Evolutionary conservation across 2,113 vertebrate genomes (phyloP).

Genomic region (Acrocephalus kingi): DNA sequence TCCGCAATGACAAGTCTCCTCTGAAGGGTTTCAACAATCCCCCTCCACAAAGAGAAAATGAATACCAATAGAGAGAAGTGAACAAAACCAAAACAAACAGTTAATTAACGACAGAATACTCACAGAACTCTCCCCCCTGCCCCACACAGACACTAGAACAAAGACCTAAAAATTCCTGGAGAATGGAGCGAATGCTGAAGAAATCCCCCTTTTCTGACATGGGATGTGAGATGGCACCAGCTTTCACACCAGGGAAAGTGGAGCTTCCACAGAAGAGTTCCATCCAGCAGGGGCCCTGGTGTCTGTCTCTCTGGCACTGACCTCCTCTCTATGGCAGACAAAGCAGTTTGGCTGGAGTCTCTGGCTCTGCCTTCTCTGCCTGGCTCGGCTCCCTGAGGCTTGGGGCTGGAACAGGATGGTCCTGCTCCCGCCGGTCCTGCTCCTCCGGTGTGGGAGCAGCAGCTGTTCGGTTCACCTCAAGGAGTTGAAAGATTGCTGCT

Average conservation of each 20-base stretch:
- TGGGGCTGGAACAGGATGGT: not conserved
- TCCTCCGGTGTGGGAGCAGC: not conserved
- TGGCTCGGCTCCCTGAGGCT: not conserved
- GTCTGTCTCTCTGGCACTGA: not conserved
- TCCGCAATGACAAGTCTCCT: not conserved
- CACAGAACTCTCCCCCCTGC: not conserved
- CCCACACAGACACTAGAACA: not conserved
- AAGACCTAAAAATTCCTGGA: not conserved
- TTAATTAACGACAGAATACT: not conserved
- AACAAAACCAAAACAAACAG: not conserved
- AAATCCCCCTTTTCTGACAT: not conserved
- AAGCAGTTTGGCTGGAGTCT: not conserved
- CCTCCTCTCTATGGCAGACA: not conserved
- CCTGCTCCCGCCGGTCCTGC: rapidly evolving
- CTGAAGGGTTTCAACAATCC: not conserved
- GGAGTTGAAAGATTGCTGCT: not conserved
- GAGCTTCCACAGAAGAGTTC: not conserved
- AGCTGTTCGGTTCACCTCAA: not conserved
- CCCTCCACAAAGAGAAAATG: not conserved
- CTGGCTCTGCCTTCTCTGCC: not conserved
- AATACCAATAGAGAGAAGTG: not conserved
- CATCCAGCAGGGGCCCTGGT: not conserved
- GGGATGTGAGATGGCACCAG: not conserved
- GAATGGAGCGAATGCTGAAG: not conserved
- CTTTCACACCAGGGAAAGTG: not conserved